Conservation (phyloP, 2,113 vertebrate species). For the Nettapus auritus region DNA sequence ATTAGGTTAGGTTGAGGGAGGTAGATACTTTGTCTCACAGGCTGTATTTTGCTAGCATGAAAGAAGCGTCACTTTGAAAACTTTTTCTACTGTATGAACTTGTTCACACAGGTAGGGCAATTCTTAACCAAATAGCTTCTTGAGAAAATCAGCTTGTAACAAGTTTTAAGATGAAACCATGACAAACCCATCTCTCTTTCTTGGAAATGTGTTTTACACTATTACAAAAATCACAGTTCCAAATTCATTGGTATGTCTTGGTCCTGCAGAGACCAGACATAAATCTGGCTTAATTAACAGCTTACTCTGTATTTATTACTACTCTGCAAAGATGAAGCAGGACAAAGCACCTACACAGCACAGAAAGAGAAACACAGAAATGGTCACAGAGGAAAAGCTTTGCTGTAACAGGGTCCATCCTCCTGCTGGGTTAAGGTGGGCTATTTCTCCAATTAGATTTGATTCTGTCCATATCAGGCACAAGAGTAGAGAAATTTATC, state of each 20-base stretch:
- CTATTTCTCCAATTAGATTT: background rate
- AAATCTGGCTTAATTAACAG: background rate
- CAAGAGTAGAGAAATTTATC: background rate
- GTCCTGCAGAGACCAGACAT: background rate
- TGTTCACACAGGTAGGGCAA: slow-evolving; percentile 62
- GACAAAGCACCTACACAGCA: background rate
- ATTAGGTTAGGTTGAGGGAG: background rate
- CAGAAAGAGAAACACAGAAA: background rate
- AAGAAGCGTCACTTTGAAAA: background rate
- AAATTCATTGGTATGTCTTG: background rate
- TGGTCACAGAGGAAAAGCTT: background rate
- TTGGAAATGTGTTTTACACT: background rate
- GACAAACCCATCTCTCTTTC: slow-evolving; percentile 8
- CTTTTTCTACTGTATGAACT: slow-evolving; percentile 16
- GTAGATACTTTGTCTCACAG: background rate
- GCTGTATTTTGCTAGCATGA: background rate
- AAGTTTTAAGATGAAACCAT: slow-evolving; percentile 35
- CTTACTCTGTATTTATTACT: background rate
- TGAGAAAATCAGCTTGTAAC: slow-evolving; percentile 38
- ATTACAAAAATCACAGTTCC: background rate
- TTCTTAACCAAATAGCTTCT: slow-evolving; percentile 36
- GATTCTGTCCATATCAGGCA: background rate
- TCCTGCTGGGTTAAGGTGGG: background rate
- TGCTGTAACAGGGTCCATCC: background rate
- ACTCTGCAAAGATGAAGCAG: background rate